Base-by-base conservation (phyloP, 2,113 vertebrate genomes). In the Protomyctophum bolini region DNA sequence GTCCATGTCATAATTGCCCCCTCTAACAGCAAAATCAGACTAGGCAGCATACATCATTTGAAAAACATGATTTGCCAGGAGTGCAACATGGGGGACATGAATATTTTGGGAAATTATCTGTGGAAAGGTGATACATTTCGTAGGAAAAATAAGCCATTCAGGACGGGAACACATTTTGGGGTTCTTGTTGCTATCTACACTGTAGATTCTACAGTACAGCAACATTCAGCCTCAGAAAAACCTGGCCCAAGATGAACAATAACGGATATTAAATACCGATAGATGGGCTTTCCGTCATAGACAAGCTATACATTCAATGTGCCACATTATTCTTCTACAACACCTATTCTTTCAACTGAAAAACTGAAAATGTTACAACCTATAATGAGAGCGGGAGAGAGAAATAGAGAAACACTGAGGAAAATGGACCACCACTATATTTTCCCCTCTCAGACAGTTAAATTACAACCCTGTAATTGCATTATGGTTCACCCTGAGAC, bases 391-490 rank as follows among this genome's bases (percentile, higher is more conserved):
- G 51, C 6, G 51, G 12, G 51, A 54, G 49, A 50, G 6, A 50
- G 51, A 54, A 54, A 54, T 4, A 12, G 10, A 12, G 51, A 54
- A 54, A 12, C 10, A 74, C 65, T 14, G 61, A 21, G 14, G 33
- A 14, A 68, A 4, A 57, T 63, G 58, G 52, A 58, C 7, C 11
- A 0, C 15, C 9, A 0, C 10, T 51, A 45, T 74, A 60, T 55
- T 77, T 69, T 60, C 33, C 4, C 4, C 45, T 15, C 10, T 66
- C 54, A 49, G 10, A 56, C 6, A 14, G 33, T 6, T 11, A 29
- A 33, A 77, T n/a, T 8, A 49, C 66, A n/a, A 29, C 49, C 5
- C 61, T 64, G 7, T 77, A 75, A 87, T 79, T 21, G 48, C 49
- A 85, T 83, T 47, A 75, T 51, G 58, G 12, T 7, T 70, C 52